Evolutionary conservation across 2,113 vertebrate species (phyloP), one percentile per base, ranked within the genome.

Genomic region (Megaceryle maxima): DNA sequence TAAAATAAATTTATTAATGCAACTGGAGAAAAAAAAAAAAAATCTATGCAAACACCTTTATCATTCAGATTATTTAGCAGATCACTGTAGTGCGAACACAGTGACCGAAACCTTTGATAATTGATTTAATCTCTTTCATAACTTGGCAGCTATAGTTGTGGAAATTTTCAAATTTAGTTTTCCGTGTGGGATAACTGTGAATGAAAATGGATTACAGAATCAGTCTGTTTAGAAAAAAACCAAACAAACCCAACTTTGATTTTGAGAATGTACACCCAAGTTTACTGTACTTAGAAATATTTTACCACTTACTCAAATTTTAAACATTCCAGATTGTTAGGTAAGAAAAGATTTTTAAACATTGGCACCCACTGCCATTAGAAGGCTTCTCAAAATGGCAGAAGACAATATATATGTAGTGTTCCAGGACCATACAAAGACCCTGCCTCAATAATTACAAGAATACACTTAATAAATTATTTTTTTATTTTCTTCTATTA

Each of bases 381-480:
- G 88, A 92, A 97, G 85, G 35, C 63, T 81, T 85, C 82, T 91
- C 75, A 75, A 86, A 97, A 82, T 73, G 94, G 75, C 20, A 19
- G 84, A 91, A 94, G 70, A 97, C 41, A 91, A 82, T 76, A 64
- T 9, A 67, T 63, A 80, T 22, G 88, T 93, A 97, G 92, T 97
- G 76, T 97, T 94, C 86, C 63, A 83, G 64, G 97, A 95, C 79
- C 53, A 0, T 84, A 94, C 44, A 96, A 94, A 97, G 91, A 97
- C 81, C 82, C 91, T 91, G 91, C 77, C 91, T 87, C 92, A 88
- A 83, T 74, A 83, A 96, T 83, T 92, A 53, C 48, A 96, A 92
- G 88, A 97, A 96, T 76, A 92, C 53, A 97, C 55, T 93, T 97
- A 96, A 98, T 97, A 98, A 98, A 97, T 96, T 98, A 97, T 95